Percentiles rank a stretch among this genome's conserved stretches.
Evolutionary conservation across 2,113 vertebrate species (phyloP).

Genomic region (Phoxinus phoxinus): DNA sequence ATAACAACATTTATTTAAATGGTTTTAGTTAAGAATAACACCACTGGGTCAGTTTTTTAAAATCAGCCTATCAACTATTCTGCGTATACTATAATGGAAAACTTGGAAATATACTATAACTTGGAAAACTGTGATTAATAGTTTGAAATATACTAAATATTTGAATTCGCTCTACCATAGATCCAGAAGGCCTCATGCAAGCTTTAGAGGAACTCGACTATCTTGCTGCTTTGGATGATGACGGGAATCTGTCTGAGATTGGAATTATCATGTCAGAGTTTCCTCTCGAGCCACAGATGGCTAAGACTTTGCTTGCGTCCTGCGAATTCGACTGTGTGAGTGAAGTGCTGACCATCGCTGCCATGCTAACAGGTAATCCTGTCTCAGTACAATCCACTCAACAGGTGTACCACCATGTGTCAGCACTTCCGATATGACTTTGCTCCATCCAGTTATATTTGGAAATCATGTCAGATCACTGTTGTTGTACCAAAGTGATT

Average conservation of each 20-base stretch:
- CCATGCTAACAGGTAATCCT: constrained; percentile 87
- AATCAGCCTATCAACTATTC: neutral
- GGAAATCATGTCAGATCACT: neutral
- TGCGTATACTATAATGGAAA: no score
- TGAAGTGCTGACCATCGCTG: constrained; percentile 87
- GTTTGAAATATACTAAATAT: neutral
- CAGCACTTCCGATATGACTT: neutral
- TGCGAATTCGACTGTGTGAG: constrained; percentile 92
- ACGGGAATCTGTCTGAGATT: constrained; percentile 91
- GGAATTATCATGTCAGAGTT: constrained; percentile 95
- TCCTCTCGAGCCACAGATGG: constrained; percentile 87
- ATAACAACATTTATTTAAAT: neutral
- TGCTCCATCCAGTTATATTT: neutral
- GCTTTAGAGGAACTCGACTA: constrained; percentile 91
- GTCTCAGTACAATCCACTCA: neutral
- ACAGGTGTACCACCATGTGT: constrained; percentile 16
- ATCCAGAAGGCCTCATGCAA: constrained; percentile 90
- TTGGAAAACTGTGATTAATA: neutral
- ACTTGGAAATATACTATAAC: no score
- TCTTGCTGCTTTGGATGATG: constrained; percentile 86
- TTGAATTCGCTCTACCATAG: constrained; percentile 61
- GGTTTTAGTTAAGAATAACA: neutral
- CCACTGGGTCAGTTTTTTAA: neutral
- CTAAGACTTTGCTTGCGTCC: constrained; percentile 86
- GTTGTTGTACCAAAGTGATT: neutral